A percentile compares a stretch with the other conserved stretches of the same genome.
Conservation (phyloP, 2,113 vertebrate genomes). For the Atractosteus spatula region DNA sequence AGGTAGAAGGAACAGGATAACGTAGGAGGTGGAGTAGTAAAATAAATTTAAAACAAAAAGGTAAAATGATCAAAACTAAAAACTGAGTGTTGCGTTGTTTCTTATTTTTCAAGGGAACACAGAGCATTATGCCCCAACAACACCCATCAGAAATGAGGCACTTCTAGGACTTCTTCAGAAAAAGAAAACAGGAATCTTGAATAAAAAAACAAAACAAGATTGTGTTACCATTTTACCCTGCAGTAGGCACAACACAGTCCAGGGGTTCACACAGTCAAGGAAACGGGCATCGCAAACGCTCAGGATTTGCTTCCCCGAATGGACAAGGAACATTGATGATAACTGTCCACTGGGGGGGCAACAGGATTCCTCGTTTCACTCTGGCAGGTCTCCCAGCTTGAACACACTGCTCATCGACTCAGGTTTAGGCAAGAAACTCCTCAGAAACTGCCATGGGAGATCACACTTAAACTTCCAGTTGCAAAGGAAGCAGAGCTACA, state of each 20-base stretch:
- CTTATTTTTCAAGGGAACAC: background rate
- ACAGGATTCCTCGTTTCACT: background rate
- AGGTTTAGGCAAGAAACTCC: too few relatives aligned
- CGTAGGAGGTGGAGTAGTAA: slow-evolving; percentile 46
- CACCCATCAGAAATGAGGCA: slow-evolving; percentile 62
- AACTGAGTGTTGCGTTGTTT: background rate
- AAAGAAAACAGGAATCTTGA: slow-evolving; percentile 25
- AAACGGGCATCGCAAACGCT: background rate
- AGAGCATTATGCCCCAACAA: slow-evolving; percentile 53
- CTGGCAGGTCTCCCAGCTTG: too few relatives aligned
- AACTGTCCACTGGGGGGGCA: background rate
- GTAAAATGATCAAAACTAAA: slow-evolving; percentile 22
- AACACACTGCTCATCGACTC: too few relatives aligned
- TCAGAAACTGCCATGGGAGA: too few relatives aligned
- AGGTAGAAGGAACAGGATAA: background rate
- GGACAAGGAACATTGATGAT: background rate
- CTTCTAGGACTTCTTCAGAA: slow-evolving; percentile 60
- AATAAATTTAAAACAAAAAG: slow-evolving; percentile 28
- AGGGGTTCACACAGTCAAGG: too few relatives aligned
- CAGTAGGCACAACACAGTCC: background rate
- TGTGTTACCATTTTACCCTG: background rate
- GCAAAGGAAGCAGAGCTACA: too few relatives aligned
- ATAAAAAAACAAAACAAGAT: background rate
- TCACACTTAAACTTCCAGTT: too few relatives aligned
- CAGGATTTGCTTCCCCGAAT: background rate